Evolutionary conservation across 2,113 vertebrate species (phyloP).

Genomic region (Mobula birostris): DNA sequence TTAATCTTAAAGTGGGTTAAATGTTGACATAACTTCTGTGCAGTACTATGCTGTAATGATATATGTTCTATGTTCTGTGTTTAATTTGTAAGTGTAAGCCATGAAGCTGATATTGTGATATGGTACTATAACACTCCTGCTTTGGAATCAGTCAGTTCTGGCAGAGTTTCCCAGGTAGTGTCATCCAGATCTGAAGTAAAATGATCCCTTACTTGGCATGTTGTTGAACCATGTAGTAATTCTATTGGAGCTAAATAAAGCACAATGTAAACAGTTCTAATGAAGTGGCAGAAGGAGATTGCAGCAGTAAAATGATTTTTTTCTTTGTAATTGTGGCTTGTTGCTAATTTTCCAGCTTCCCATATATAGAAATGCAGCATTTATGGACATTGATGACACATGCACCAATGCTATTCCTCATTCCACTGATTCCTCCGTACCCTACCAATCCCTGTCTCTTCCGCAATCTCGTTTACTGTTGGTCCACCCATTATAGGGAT

Average conservation of each 20-base stretch:
- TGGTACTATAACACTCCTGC: neutral
- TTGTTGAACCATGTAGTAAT: neutral
- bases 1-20: too few relatives aligned
- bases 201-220: neutral
- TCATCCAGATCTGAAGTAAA: neutral
- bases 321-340: too few relatives aligned
- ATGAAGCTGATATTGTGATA: neutral
- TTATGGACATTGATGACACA: too few relatives aligned
- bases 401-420: neutral
- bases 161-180: neutral
- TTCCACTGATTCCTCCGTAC: neutral
- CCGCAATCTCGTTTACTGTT: neutral
- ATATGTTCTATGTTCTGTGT: too few relatives aligned
- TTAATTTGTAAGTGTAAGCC: neutral
- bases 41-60: too few relatives aligned
- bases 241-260: neutral
- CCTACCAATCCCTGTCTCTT: neutral
- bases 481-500: neutral
- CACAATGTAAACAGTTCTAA: neutral
- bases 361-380: neutral
- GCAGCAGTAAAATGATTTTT: neutral
- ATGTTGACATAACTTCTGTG: too few relatives aligned
- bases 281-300: neutral
- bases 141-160: neutral
- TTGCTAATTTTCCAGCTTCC: neutral